phyloP scores from a whole-genome alignment of 2,113 vertebrate species.

The Gracilinanus agilis region DNA sequence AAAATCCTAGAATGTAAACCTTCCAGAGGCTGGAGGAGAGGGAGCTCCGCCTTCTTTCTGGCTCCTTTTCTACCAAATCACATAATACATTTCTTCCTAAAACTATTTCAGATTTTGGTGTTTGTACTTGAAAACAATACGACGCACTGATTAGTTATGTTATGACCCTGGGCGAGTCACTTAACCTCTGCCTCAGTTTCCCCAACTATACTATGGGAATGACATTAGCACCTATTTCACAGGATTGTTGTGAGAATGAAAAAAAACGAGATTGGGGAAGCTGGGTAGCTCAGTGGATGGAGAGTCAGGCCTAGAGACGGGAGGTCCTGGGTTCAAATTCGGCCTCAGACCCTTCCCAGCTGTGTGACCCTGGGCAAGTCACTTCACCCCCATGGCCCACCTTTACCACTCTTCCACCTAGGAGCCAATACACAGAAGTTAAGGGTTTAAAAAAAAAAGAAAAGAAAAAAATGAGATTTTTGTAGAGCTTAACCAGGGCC shows the following conservation, averaged over 20 bases:
- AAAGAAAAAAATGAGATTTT: not conserved
- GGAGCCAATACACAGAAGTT: too few species aligned
- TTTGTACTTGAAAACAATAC: not conserved
- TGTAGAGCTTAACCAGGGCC: not conserved
- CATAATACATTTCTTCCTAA: not conserved
- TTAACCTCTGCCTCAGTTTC: not conserved
- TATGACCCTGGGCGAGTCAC: not conserved
- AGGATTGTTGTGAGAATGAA: not conserved
- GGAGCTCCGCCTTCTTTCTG: not conserved
- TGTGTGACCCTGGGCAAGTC: too few species aligned
- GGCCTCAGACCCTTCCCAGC: too few species aligned
- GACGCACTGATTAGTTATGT: too few species aligned
- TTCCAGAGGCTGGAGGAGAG: not conserved
- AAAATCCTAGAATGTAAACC: not conserved
- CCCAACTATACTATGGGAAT: not conserved
- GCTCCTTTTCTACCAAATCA: not conserved
- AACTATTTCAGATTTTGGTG: not conserved
- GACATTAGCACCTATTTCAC: not conserved
- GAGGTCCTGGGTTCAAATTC: too few species aligned
- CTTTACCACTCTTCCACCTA: too few species aligned
- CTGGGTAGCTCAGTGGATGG: too few species aligned
- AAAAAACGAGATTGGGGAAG: too few species aligned
- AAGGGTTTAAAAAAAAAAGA: too few species aligned
- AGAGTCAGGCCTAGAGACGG: too few species aligned
- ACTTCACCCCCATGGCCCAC: too few species aligned